Evolutionary conservation across 2,888 invertebrate genomes (phyloP), one percentile per base, ranked within the genome.

Genomic region (Hipparchia sbordonii): DNA sequence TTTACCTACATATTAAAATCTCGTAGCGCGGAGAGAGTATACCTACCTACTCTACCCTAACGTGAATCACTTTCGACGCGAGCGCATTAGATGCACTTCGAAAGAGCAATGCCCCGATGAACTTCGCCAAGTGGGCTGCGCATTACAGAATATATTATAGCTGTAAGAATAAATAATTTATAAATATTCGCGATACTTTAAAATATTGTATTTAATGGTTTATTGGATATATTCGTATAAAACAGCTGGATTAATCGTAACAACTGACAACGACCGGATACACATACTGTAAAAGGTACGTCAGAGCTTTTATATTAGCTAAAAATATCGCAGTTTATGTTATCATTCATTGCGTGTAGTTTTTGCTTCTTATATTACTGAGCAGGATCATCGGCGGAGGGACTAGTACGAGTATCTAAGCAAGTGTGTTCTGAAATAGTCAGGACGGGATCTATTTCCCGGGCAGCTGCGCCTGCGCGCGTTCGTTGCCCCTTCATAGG

Each of bases 401-500:
- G 80, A 82, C 83, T 82, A 82, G 84, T 89, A 83, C 83, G 82
- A 82, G 84, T 89, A 83, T 89, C 87, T 88, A 86, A 87, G 87
- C 85, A 83, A 83, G 84, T 86, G 86, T 86, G 89, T 86, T 90
- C 92, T 92, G 92, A 92, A 91, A 93, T 92, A 93, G 92, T 92
- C 90, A 85, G 84, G 91, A 89, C 90, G 90, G 90, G 92, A 92
- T 93, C 91, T 92, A 92, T 92, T 93, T 91, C 90, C 90, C 90
- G 90, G 89, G 91, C 93, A 92, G 93, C 92, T 93, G 93, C 39
- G 39, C 39, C 5, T 39, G 39, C 89, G 84, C 81, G 90, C 90
- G 93, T 90, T 89, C 92, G 88, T 92, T 93, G 92, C 92, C 91
- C 93, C 87, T 84, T 81, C 85, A 84, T 76, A 80, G 89, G 88